Base-by-base conservation (phyloP, 1,140 invertebrate species). In the Anadara kagoshimensis region DNA sequence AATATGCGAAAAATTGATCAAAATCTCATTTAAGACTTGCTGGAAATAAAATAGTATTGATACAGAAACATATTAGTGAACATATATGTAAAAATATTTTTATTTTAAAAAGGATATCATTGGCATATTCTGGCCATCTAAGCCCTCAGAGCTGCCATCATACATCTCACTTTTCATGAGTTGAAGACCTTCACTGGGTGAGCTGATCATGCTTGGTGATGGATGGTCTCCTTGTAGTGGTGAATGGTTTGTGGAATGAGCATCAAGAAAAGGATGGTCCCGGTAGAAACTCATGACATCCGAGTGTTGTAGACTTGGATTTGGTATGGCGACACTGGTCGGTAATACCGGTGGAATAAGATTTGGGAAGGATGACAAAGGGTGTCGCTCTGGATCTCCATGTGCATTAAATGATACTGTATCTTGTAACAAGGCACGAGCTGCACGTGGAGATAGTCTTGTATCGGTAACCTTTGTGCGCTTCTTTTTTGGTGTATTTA, bases 381-480 rank as follows among this genome's bases (percentile, higher is more conserved):
- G 69, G 68, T 70, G 64, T 51, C 75, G 71, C 8, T 75, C 73
- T 26, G 65, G 26, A 22, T 75, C 75, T 10, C 68, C 68, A 2
- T 65, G 49, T 54, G 75, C 61, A 54, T 78, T 64, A 51, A 84
- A 72, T 29, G 76, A 53, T 67, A 65, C 54, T 74, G 78, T 73
- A 76, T 75, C 81, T 73, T 81, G 75, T 2, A 89, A 78, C 36
- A 89, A 76, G 54, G 83, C 84, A n/a, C 86, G 72, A 54, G 88
- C 86, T 64, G 87, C 86, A 16, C 88, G 80, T 5, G 97, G 96
- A 12, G 96, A 98, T 69, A 98, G 95, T 73, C 97, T 92, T 51
- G 97, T 98, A 87, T 98, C 97, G 18, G 97, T 98, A 68, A 98
- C 91, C 93, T 98, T 98, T 87, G 98, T 97, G 22, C 97, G 92